Conservation (phyloP, 2,797 vertebrate genomes). For the Coccyzus lansbergi region DNA sequence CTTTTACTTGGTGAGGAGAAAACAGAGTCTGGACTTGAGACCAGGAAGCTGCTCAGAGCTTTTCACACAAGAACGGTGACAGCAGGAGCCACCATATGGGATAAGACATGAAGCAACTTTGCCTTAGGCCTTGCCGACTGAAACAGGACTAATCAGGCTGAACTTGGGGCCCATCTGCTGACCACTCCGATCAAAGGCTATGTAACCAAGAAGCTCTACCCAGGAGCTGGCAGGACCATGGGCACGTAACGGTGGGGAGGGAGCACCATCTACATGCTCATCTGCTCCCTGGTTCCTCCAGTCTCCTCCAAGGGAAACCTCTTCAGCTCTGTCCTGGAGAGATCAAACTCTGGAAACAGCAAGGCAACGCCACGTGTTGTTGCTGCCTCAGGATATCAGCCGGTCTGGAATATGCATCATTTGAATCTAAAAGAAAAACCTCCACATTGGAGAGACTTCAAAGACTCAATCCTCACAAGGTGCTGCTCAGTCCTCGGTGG, state of each 20-base stretch:
- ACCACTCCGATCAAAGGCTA: neutral
- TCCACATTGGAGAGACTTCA: neutral
- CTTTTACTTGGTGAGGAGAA: neutral
- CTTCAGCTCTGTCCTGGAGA: neutral
- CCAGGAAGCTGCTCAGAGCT: neutral
- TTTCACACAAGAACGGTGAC: neutral
- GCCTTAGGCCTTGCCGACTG: neutral
- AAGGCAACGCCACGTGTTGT: neutral
- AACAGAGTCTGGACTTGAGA: neutral
- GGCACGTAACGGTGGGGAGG: neutral
- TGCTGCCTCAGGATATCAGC: neutral
- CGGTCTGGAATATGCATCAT: neutral
- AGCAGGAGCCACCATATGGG: constrained; percentile 63
- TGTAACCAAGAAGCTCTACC: neutral
- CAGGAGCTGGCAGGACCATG: neutral
- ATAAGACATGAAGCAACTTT: constrained; percentile 7
- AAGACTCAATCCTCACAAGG: neutral
- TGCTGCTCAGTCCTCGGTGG: neutral
- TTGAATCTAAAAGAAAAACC: neutral
- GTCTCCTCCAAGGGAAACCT: neutral
- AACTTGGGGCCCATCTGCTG: constrained; percentile 44
- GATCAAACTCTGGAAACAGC: neutral
- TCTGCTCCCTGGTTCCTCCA: neutral
- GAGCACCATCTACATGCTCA: neutral
- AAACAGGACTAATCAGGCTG: constrained; percentile 30